These are phyloP conservation scores for Microtus montanus DNA, from an alignment of 2,113 vertebrate genomes.

Conservation along the genomic window DNA sequence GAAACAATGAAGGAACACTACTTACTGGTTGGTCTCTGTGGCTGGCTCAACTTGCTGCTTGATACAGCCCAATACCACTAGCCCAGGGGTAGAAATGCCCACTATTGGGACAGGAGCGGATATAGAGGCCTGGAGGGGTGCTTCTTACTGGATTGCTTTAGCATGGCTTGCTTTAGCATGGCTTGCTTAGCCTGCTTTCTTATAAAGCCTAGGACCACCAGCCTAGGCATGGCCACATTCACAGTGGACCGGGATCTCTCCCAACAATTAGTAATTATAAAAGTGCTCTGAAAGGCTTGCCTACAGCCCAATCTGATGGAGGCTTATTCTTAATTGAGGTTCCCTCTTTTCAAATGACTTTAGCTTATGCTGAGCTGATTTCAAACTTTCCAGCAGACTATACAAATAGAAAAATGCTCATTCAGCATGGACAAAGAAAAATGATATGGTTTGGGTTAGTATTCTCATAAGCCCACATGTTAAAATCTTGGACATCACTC, in stretches of 20 bases:
- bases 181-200: neutral
- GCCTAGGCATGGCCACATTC: neutral
- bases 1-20: neutral
- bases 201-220: neutral
- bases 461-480: neutral
- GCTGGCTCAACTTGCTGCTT: neutral
- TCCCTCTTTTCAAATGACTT: neutral
- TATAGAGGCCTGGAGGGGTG: neutral
- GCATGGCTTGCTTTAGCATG: too few relatives aligned
- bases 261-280: neutral
- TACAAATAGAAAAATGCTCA: neutral
- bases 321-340: neutral
- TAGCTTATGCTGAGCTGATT: neutral
- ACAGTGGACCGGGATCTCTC: neutral
- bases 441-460: neutral
- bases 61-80: neutral
- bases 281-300: neutral
- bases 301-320: neutral
- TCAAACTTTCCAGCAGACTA: neutral
- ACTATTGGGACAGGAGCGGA: neutral
- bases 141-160: neutral
- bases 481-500: neutral
- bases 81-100: neutral
- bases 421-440: neutral
- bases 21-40: neutral